Conservation (phyloP, 1,140 invertebrate genomes). For the Papilio glaucus region DNA sequence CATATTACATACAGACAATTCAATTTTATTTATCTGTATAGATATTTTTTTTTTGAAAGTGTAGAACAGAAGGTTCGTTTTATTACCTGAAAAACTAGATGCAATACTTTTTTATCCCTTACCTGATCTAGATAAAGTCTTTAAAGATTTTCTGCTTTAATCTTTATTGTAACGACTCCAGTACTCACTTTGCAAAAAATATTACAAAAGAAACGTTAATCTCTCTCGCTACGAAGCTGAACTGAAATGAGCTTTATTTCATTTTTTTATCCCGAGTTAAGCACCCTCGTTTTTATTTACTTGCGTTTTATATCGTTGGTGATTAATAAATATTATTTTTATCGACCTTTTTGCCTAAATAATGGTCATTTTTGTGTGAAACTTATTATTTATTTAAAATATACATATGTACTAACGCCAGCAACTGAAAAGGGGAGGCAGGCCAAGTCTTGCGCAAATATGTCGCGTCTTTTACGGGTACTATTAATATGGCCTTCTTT, state of each 20-base stretch:
- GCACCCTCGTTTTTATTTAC: neutral
- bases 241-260: constrained; percentile 31
- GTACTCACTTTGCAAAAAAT: constrained; percentile 28
- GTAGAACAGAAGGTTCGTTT: too few relatives aligned
- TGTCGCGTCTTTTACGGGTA: too few relatives aligned
- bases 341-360: neutral
- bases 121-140: neutral
- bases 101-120: neutral
- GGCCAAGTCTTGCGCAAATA: too few relatives aligned
- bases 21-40: too few relatives aligned
- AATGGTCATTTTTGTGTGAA: neutral
- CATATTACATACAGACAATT: too few relatives aligned
- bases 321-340: neutral
- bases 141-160: constrained; percentile 30
- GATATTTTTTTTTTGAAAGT: too few relatives aligned
- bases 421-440: too few relatives aligned
- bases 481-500: too few relatives aligned
- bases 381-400: neutral
- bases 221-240: constrained; percentile 1
- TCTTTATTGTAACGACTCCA: constrained; percentile 32
- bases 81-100: neutral
- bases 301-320: neutral
- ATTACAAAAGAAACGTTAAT: constrained; percentile 31
- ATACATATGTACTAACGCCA: neutral
- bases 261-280: constrained; percentile 19